Conservation (phyloP, 1,140 invertebrate genomes). For the Octopus sinensis region DNA sequence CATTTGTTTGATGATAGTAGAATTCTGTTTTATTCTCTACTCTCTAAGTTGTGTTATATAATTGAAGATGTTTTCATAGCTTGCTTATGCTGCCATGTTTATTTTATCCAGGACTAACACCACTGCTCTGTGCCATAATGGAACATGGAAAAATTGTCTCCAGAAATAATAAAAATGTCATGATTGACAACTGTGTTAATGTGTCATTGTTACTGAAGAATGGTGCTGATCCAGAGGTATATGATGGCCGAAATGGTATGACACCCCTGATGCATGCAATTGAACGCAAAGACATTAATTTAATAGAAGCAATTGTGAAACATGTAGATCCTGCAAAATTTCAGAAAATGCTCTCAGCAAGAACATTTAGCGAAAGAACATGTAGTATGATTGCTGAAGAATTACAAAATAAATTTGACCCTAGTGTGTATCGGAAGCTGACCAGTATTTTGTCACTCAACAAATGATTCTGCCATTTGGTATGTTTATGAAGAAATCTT, state of each 20-base stretch:
- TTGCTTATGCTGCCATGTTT: no score
- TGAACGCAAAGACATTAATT: constrained; percentile 35
- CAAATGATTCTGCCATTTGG: not conserved
- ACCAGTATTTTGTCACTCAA: not conserved
- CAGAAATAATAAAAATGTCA: constrained; percentile 10
- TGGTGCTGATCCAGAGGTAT: constrained; percentile 40
- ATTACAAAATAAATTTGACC: constrained; percentile 27
- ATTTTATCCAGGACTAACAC: constrained; percentile 40
- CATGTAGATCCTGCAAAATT: constrained; percentile 36
- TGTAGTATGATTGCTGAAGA: constrained; percentile 42
- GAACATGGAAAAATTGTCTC: constrained; percentile 33
- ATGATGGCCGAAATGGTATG: constrained; percentile 50
- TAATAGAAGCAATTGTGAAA: constrained; percentile 40
- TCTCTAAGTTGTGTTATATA: no score
- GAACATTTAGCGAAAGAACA: constrained; percentile 42
- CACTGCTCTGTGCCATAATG: constrained; percentile 45
- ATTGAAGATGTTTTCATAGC: no score
- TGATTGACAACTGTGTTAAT: constrained; percentile 38
- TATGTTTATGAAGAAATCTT: no score
- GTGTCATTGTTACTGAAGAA: constrained; percentile 41
- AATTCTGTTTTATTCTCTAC: no score
- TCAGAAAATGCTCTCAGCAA: constrained; percentile 36
- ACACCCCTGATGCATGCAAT: constrained; percentile 49
- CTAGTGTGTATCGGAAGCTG: constrained; percentile 32
- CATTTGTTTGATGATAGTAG: no score